phyloP scores from a whole-genome alignment of 2,113 vertebrate species.

The Alces alces region DNA sequence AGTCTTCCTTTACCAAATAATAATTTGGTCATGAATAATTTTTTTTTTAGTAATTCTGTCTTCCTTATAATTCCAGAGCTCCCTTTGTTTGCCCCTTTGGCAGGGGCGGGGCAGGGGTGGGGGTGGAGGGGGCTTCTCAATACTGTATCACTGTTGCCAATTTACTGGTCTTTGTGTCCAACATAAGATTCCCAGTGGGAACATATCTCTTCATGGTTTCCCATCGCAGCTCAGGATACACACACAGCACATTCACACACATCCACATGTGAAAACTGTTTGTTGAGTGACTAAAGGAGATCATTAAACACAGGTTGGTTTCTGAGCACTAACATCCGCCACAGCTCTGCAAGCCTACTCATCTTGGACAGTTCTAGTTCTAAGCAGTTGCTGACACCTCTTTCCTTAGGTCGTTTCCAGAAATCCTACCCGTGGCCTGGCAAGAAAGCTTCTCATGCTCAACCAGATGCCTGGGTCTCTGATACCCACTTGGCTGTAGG shows the following conservation, averaged over 20 bases:
- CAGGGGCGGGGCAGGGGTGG: background rate
- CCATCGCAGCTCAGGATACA: background rate
- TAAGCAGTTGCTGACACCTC: background rate
- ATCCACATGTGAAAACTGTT: background rate
- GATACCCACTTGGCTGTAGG: background rate
- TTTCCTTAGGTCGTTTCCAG: background rate
- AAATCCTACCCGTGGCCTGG: background rate
- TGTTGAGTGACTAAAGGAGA: background rate
- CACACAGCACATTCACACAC: background rate
- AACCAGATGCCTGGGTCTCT: background rate
- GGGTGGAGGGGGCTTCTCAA: background rate
- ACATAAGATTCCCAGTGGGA: background rate
- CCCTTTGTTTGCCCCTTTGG: background rate
- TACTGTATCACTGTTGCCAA: background rate
- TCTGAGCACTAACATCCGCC: background rate
- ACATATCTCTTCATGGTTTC: background rate
- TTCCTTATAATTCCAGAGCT: background rate
- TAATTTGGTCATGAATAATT: background rate
- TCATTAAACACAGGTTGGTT: background rate
- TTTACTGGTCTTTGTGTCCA: background rate
- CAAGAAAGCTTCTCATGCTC: background rate
- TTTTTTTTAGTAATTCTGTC: background rate
- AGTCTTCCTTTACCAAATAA: background rate
- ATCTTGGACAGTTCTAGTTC: background rate
- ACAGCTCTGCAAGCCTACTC: background rate